Evolutionary conservation across 1,140 invertebrate species (phyloP).

Genomic region (Aleiodes sp.): DNA sequence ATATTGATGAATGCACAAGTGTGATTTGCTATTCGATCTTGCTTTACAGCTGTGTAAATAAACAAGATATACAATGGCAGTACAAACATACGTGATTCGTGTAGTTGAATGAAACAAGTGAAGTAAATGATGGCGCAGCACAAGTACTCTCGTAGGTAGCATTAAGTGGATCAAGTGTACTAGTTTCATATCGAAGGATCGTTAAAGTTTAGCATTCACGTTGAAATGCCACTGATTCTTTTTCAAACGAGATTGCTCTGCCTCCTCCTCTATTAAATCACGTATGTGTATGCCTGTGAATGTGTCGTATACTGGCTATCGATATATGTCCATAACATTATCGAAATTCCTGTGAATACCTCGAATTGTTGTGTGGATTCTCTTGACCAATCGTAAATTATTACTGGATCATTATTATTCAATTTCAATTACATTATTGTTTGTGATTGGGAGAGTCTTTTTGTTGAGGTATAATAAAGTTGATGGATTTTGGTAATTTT

Average conservation of each 20-base stretch:
- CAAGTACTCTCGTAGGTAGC: background rate
- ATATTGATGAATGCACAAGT: too few relatives aligned
- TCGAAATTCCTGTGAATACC: conserved; percentile 5
- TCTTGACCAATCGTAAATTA: background rate
- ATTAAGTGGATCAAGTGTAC: background rate
- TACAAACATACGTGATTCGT: too few relatives aligned
- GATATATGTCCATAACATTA: background rate
- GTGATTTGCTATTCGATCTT: too few relatives aligned
- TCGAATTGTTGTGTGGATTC: background rate
- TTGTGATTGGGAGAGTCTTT: background rate
- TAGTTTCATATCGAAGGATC: conserved; percentile 22
- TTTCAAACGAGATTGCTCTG: too few relatives aligned
- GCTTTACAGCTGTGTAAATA: too few relatives aligned
- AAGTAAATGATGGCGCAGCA: conserved; percentile 10
- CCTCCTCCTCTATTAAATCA: too few relatives aligned
- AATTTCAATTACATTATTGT: background rate
- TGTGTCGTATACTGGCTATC: background rate
- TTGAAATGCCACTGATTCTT: background rate
- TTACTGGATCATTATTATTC: background rate
- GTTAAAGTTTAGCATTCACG: conserved; percentile 20
- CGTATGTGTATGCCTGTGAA: background rate
- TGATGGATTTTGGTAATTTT: too few relatives aligned
- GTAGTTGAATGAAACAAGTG: conserved; percentile 10
- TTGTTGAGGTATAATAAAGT: too few relatives aligned
- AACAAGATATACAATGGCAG: too few relatives aligned